A percentile compares a stretch with the other conserved stretches of the same genome.
These are phyloP conservation scores for Hyperoplus lanceolatus DNA, from an alignment of 2,797 vertebrate genomes.

Conservation along the genomic window DNA sequence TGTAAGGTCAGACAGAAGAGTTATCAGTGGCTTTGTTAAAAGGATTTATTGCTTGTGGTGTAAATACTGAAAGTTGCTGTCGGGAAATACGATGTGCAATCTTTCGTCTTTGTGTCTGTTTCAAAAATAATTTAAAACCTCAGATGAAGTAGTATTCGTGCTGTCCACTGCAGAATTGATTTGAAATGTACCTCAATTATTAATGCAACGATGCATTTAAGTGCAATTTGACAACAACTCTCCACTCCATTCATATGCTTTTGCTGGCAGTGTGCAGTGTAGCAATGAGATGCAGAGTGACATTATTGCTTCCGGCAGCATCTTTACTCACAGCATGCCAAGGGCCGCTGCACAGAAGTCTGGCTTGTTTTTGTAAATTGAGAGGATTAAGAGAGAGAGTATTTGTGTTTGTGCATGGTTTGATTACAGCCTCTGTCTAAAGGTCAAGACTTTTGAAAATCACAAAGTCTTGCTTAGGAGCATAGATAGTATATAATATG, in stretches of 20 bases:
- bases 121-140: not conserved
- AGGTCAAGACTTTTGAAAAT: slow-evolving; percentile 18
- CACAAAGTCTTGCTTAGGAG: not conserved
- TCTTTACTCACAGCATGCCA: slow-evolving; percentile 58
- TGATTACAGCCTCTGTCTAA: slow-evolving; percentile 18
- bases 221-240: slow-evolving; percentile 59
- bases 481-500: too few species aligned
- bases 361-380: slow-evolving; percentile 29
- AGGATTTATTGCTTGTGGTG: slow-evolving; percentile 10
- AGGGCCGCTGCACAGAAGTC: slow-evolving; percentile 24
- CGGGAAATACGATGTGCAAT: not conserved
- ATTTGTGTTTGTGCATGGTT: slow-evolving; percentile 12
- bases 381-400: slow-evolving; percentile 16
- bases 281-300: slow-evolving; percentile 76
- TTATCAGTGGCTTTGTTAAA: slow-evolving; percentile 15
- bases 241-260: slow-evolving; percentile 55
- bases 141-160: not conserved
- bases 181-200: slow-evolving; percentile 64
- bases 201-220: slow-evolving; percentile 68
- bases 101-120: not conserved
- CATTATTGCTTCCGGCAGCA: slow-evolving; percentile 77
- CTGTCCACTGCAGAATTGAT: slow-evolving; percentile 47
- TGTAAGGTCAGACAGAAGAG: slow-evolving; percentile 25
- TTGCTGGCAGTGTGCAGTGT: slow-evolving; percentile 62
- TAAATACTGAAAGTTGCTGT: not conserved